Percentiles rank a stretch among this genome's conserved stretches.
phyloP scores from a whole-genome alignment of 2,113 vertebrate genomes.

The Ictalurus furcatus region DNA sequence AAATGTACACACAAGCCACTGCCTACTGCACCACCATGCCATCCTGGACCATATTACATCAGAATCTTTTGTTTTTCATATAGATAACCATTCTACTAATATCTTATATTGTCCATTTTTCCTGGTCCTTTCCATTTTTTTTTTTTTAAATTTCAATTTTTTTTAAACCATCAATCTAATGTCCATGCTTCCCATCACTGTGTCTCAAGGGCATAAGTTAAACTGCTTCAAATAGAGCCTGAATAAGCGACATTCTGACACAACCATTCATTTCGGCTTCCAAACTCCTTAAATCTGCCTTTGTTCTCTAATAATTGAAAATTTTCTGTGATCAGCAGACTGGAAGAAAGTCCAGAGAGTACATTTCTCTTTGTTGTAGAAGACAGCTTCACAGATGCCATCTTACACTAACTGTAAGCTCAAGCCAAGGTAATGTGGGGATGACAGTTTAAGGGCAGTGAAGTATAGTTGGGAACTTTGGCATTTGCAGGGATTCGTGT shows the following conservation, averaged over 20 bases:
- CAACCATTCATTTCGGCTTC: slow-evolving; percentile 18
- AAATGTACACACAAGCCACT: not conserved
- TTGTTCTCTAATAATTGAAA: slow-evolving; percentile 52
- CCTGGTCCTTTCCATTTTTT: not conserved
- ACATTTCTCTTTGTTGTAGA: slow-evolving; percentile 8
- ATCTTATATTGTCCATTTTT: not conserved
- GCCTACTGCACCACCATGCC: not conserved
- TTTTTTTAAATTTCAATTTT: not conserved
- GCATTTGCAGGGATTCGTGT: not conserved
- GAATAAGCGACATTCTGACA: not conserved
- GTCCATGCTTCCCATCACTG: not conserved
- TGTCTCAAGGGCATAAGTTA: slow-evolving; percentile 27
- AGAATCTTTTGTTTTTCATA: not conserved
- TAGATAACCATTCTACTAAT: not conserved
- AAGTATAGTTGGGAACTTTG: not conserved
- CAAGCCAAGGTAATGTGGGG: slow-evolving; percentile 10
- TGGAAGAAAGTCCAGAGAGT: slow-evolving; percentile 19
- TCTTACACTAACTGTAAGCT: slow-evolving; percentile 11
- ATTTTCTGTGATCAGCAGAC: slow-evolving; percentile 37
- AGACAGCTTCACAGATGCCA: slow-evolving; percentile 23
- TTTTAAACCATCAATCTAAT: slow-evolving; percentile 7
- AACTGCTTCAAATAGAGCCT: slow-evolving; percentile 31
- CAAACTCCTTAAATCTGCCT: slow-evolving; percentile 24
- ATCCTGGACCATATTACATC: not conserved
- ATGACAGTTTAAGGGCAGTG: slow-evolving; percentile 17